These are phyloP conservation scores for Carollia perspicillata DNA, from an alignment of 2,113 vertebrate genomes.

Conservation along the genomic window DNA sequence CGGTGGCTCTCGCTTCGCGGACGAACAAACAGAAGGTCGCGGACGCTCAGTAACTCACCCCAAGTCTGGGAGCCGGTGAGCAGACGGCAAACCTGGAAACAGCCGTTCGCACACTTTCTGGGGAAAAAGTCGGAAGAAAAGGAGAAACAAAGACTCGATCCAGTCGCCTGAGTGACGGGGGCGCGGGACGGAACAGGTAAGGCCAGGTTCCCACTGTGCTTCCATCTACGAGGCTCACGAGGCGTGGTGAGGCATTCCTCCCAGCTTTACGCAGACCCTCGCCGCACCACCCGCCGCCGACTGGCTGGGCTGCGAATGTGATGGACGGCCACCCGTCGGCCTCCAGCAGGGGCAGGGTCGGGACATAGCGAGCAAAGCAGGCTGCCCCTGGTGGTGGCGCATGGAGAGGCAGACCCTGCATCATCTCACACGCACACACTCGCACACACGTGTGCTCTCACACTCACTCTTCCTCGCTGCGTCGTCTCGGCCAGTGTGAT, in stretches of 20 bases:
- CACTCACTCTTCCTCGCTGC: neutral
- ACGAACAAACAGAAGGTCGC: too few relatives aligned
- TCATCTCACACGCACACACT: neutral
- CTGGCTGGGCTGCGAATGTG: neutral
- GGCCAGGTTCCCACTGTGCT: rapidly evolving
- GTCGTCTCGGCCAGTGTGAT: neutral
- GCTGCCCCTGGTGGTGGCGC: neutral
- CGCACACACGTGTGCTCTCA: neutral
- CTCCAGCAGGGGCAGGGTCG: neutral
- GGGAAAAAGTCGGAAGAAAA: too few relatives aligned
- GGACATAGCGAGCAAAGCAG: too few relatives aligned
- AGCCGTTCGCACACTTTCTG: neutral
- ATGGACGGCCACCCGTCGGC: neutral
- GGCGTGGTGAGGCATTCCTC: too few relatives aligned
- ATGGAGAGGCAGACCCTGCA: neutral
- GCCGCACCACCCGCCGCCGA: neutral
- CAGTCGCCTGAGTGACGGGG: rapidly evolving
- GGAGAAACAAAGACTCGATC: neutral
- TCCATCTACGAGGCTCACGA: too few relatives aligned
- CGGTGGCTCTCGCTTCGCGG: too few relatives aligned
- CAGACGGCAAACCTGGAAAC: neutral
- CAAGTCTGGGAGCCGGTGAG: neutral
- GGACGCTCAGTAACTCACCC: too few relatives aligned
- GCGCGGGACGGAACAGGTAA: neutral
- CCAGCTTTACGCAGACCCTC: neutral